Evolutionary conservation across 1,140 invertebrate species (phyloP).

Genomic region (Heliconius nattereri): DNA sequence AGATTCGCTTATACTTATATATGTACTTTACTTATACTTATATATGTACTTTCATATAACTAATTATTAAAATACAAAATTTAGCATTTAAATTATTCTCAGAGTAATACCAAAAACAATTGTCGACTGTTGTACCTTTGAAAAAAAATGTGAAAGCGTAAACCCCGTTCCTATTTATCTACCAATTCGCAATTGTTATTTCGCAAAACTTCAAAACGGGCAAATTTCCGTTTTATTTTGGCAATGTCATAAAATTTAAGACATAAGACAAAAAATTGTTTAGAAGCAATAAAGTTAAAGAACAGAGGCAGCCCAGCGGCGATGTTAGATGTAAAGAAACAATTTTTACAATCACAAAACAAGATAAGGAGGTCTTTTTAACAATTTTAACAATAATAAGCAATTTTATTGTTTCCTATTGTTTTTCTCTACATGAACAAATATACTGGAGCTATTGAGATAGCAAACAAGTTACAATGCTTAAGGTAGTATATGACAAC

Average conservation of each 20-base stretch:
- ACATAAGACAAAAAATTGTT: conserved; percentile 17
- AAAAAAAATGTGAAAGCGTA: conserved; percentile 12
- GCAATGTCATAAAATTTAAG: conserved; percentile 33
- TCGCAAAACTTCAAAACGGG: conserved; percentile 18
- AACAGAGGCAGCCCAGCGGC: conserved; percentile 32
- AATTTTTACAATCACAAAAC: conserved; percentile 23
- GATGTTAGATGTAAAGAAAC: conserved; percentile 4
- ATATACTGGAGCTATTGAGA: conserved; percentile 19
- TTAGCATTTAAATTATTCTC: too few relatives aligned
- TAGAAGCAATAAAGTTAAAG: conserved; percentile 29
- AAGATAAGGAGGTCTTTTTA: conserved; percentile 42
- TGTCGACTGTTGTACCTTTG: not conserved
- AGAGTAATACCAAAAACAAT: not conserved
- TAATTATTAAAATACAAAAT: too few relatives aligned
- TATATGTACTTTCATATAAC: too few relatives aligned
- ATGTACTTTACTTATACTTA: too few relatives aligned
- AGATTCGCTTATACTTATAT: too few relatives aligned
- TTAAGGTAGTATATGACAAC: conserved; percentile 11
- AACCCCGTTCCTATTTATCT: conserved; percentile 31
- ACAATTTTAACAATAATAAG: conserved; percentile 36
- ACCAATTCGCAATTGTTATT: conserved; percentile 26
- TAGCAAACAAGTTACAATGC: not conserved
- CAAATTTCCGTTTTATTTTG: conserved; percentile 29
- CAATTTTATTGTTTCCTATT: conserved; percentile 37
- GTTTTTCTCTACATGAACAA: conserved; percentile 28